A percentile compares a stretch with the other conserved stretches of the same genome.
Conservation (phyloP, 2,113 vertebrate species). For the Chaenogobius annularis region DNA sequence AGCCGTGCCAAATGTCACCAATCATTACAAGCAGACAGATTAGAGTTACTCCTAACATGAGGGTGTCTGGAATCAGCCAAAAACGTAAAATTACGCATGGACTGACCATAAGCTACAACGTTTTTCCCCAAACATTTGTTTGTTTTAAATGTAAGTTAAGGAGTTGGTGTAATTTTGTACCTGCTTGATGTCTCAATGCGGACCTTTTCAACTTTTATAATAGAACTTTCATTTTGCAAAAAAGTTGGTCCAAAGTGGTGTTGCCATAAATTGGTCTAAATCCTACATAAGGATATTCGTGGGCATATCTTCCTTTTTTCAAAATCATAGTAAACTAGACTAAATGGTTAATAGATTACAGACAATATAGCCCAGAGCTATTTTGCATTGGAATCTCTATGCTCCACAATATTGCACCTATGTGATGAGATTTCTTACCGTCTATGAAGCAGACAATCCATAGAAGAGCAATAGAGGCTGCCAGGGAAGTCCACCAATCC, state of each 20-base stretch:
- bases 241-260: no score
- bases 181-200: no score
- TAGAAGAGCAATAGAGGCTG: conserved; percentile 59
- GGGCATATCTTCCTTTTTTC: no score
- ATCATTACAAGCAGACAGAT: conserved; percentile 62
- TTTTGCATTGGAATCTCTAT: neutral
- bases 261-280: no score
- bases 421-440: conserved; percentile 47
- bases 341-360: neutral
- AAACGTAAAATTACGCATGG: conserved; percentile 6
- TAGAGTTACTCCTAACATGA: conserved; percentile 31
- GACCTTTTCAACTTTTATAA: no score
- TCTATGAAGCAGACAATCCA: conserved; percentile 74
- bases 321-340: neutral
- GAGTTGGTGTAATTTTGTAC: no score
- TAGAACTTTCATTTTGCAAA: no score
- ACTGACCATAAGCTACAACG: neutral
- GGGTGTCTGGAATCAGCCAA: conserved; percentile 12
- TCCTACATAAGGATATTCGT: no score
- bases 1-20: conserved; percentile 57
- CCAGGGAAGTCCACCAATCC: conserved; percentile 69
- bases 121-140: no score
- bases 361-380: neutral
- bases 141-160: neutral
- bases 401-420: neutral